A percentile compares a stretch with the other conserved stretches of the same genome.
These are phyloP conservation scores for Polydesmus complanatus DNA, from an alignment of 2,888 invertebrate genomes.

Conservation along the genomic window DNA sequence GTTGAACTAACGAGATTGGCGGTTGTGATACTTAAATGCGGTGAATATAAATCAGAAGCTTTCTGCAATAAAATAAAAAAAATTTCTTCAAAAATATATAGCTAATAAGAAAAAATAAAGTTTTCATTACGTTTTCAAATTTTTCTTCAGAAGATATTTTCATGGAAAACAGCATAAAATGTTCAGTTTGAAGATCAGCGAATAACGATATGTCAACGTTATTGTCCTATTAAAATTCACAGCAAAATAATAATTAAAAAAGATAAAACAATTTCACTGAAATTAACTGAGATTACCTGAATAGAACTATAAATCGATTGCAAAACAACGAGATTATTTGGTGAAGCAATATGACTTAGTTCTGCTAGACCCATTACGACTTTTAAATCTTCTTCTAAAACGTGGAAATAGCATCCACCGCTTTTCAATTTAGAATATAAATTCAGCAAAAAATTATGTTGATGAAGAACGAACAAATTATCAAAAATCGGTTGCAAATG, in stretches of 20 bases:
- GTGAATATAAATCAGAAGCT: background rate
- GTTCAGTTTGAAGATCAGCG: slow-evolving; percentile 1
- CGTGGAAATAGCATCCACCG: no score
- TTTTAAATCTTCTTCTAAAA: no score
- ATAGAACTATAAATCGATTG: no score
- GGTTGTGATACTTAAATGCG: background rate
- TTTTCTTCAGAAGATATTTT: background rate
- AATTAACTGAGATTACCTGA: no score
- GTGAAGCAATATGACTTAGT: no score
- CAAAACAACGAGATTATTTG: no score
- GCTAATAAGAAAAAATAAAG: background rate
- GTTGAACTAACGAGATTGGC: background rate
- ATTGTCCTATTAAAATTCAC: background rate
- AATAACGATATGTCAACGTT: background rate
- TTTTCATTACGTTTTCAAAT: background rate
- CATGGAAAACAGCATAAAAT: background rate
- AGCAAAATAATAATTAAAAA: no score
- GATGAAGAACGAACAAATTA: background rate
- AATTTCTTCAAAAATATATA: background rate
- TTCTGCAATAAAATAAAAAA: background rate
- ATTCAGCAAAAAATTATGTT: background rate
- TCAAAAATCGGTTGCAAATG: background rate
- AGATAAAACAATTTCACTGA: no score
- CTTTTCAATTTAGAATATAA: background rate
- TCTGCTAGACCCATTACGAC: background rate